Conservation (phyloP, 2,888 invertebrate genomes). For the Corbicula japonica region DNA sequence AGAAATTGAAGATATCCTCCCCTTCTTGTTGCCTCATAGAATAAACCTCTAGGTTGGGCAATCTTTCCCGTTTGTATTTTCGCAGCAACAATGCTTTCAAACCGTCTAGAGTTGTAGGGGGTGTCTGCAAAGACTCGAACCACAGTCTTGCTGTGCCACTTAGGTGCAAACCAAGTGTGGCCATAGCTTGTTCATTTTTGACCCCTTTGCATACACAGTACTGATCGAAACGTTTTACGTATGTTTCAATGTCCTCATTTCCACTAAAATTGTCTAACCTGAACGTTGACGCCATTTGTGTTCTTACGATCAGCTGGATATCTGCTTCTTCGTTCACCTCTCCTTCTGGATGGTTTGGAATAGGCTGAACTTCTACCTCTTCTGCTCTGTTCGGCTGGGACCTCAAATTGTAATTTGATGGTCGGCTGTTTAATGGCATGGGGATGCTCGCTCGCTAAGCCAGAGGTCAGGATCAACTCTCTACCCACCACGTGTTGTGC, state of each 20-base stretch:
- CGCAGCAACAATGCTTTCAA: not conserved
- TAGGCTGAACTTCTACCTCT: not conserved
- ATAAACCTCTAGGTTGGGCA: not conserved
- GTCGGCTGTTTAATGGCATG: constrained; percentile 1
- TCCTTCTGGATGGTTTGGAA: no score
- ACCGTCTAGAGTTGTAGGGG: not conserved
- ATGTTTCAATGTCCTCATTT: constrained; percentile 19
- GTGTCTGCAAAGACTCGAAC: not conserved
- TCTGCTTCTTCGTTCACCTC: no score
- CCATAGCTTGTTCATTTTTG: constrained; percentile 13
- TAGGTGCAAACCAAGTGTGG: constrained; percentile 16
- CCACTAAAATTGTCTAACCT: constrained; percentile 23
- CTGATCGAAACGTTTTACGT: constrained; percentile 24
- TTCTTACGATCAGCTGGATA: no score
- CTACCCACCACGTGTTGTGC: no score
- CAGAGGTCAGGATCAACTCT: no score
- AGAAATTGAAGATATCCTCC: not conserved
- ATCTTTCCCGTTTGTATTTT: constrained; percentile 6
- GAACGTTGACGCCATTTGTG: constrained; percentile 3
- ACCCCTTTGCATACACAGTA: constrained; percentile 10
- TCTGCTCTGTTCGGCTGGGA: not conserved
- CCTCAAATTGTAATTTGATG: constrained; percentile 15
- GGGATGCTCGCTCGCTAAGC: not conserved
- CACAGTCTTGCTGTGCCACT: constrained; percentile 28
- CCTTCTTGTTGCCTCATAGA: constrained; percentile 1